A percentile compares a stretch with the other conserved stretches of the same genome.
Conservation (phyloP, 2,888 invertebrate species). For the Herminia tarsipennalis region DNA sequence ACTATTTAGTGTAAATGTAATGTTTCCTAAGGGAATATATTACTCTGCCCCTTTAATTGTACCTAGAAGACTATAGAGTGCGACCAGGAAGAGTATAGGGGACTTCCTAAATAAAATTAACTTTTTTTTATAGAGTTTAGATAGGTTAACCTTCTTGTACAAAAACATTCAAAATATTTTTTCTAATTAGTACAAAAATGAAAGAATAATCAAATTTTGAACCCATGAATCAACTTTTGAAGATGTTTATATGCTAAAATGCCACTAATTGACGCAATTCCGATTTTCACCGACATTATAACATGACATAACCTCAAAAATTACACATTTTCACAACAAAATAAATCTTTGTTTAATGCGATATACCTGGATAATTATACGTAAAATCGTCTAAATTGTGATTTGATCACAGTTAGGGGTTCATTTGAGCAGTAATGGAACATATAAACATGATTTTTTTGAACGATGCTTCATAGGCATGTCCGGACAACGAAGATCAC, state of each 20-base stretch:
- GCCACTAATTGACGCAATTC: too few species aligned
- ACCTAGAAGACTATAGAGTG: constrained; percentile 57
- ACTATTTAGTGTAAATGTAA: constrained; percentile 40
- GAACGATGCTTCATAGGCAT: constrained; percentile 10
- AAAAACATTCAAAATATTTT: too few species aligned
- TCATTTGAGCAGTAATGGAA: not conserved
- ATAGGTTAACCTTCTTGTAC: too few species aligned
- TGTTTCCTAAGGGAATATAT: constrained; percentile 75
- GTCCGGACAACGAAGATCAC: not conserved
- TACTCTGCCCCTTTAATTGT: constrained; percentile 62
- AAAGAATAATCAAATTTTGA: too few species aligned
- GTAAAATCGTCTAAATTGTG: too few species aligned
- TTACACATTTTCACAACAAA: constrained; percentile 16
- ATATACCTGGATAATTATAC: too few species aligned
- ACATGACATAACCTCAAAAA: constrained; percentile 33
- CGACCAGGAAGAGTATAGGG: constrained; percentile 73
- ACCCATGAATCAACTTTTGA: too few species aligned
- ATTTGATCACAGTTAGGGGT: too few species aligned
- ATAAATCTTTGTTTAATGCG: not conserved
- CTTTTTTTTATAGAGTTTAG: too few species aligned
- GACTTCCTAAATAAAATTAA: constrained; percentile 17
- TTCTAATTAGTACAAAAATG: too few species aligned
- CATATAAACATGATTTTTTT: constrained; percentile 29
- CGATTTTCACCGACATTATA: not conserved
- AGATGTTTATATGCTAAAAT: too few species aligned